These are phyloP conservation scores for Ctenopoma multispine DNA, from an alignment of 2,797 vertebrate genomes.

Conservation along the genomic window DNA sequence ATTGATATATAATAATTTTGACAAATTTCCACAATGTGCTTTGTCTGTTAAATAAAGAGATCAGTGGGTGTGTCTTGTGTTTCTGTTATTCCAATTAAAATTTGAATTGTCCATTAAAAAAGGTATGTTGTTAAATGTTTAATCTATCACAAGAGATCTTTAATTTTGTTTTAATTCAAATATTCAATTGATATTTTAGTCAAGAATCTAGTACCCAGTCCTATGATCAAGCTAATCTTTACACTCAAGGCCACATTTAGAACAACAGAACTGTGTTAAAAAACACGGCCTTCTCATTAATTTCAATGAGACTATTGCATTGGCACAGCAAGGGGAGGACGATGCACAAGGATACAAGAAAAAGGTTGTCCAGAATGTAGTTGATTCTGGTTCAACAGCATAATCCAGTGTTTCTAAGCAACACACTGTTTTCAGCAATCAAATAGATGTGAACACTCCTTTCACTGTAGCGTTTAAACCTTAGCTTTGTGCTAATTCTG, in stretches of 20 bases:
- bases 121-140: background rate
- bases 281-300: conserved; percentile 58
- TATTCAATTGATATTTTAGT: conserved; percentile 37
- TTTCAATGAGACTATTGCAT: conserved; percentile 49
- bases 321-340: conserved; percentile 23
- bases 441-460: background rate
- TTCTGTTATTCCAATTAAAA: conserved; percentile 16
- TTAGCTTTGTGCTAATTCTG: background rate
- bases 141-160: no score
- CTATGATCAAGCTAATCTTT: conserved; percentile 6
- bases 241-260: conserved; percentile 37
- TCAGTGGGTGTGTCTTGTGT: conserved; percentile 1
- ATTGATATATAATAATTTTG: background rate
- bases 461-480: background rate
- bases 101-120: conserved; percentile 8
- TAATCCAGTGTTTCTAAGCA: conserved; percentile 34
- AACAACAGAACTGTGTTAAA: conserved; percentile 52
- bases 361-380: conserved; percentile 4
- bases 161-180: background rate
- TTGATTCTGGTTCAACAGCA: conserved; percentile 32
- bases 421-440: conserved; percentile 26
- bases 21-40: background rate
- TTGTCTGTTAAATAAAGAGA: conserved; percentile 54
- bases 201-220: conserved; percentile 43
- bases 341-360: conserved; percentile 7